phyloP scores from a whole-genome alignment of 2,888 invertebrate species.

The Netelia melanura region DNA sequence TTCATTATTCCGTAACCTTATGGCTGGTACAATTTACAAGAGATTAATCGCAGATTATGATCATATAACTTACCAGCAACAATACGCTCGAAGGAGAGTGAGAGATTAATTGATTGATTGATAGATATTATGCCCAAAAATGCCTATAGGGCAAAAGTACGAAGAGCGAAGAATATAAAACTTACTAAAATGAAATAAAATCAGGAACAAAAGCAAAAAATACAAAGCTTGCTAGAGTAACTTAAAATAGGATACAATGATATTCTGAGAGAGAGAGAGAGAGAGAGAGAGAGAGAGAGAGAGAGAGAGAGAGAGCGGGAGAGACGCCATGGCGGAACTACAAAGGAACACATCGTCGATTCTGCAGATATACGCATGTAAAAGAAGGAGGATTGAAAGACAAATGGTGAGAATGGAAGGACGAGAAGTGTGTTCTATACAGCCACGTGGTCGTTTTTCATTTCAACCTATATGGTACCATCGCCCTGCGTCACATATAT shows the following conservation, averaged over 20 bases:
- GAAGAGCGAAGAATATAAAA: too few species aligned
- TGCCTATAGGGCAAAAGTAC: too few species aligned
- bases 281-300: constrained; percentile 42
- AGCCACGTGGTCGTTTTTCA: constrained; percentile 73
- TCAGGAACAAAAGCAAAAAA: too few species aligned
- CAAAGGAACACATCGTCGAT: not conserved
- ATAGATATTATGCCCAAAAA: too few species aligned
- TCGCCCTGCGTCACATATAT: not conserved
- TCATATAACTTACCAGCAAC: too few species aligned
- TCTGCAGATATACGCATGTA: constrained; percentile 7
- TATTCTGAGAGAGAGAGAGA: not conserved
- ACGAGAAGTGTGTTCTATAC: constrained; percentile 39
- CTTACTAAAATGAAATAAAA: too few species aligned
- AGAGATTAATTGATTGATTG: not conserved
- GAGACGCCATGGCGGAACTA: constrained; percentile 32
- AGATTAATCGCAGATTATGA: too few species aligned
- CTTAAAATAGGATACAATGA: too few species aligned
- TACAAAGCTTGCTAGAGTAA: too few species aligned
- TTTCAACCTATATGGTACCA: constrained; percentile 2
- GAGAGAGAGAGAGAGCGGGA: constrained; percentile 64
- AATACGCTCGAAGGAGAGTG: not conserved
- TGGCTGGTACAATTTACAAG: too few species aligned
- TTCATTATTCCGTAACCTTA: too few species aligned
- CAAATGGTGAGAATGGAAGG: constrained; percentile 18
- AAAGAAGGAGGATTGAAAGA: constrained; percentile 36